Percentiles rank a stretch among this genome's conserved stretches.
Conservation (phyloP, 2,888 invertebrate genomes). For the Ormyrus nitidulus region DNA sequence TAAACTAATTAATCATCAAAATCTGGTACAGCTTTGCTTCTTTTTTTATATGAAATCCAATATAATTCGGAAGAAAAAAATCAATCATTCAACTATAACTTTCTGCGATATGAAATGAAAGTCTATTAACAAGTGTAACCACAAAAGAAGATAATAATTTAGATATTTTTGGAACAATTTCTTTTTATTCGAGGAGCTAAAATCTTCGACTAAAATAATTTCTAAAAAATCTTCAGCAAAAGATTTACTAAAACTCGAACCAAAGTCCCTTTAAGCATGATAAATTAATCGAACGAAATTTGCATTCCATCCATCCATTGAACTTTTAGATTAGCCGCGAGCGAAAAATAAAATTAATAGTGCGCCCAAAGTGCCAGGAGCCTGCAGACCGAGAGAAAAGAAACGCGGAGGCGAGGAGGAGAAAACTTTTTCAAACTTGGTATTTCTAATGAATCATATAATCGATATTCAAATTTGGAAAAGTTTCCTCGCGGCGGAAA, state of each 20-base stretch:
- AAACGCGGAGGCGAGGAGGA: background rate
- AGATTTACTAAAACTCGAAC: background rate
- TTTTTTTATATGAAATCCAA: too few relatives aligned
- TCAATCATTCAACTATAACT: too few relatives aligned
- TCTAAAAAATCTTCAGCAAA: background rate
- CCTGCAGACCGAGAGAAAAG: background rate
- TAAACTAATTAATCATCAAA: too few relatives aligned
- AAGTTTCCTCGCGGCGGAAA: background rate
- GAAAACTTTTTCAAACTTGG: constrained; percentile 8
- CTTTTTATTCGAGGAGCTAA: background rate
- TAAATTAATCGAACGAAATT: background rate
- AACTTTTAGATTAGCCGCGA: constrained; percentile 6
- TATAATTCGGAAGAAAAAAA: too few relatives aligned
- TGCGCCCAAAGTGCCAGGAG: background rate
- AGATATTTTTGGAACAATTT: too few relatives aligned
- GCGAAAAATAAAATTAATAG: constrained; percentile 23
- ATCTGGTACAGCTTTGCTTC: too few relatives aligned
- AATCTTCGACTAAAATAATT: background rate
- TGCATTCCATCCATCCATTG: constrained; percentile 8
- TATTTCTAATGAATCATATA: constrained; percentile 37
- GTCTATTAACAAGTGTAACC: too few relatives aligned
- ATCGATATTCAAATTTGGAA: constrained; percentile 44
- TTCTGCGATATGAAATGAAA: too few relatives aligned
- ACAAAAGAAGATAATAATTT: too few relatives aligned
- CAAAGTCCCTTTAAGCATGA: too few relatives aligned